phyloP scores from a whole-genome alignment of 2,888 invertebrate genomes.

The Julus scanicus region DNA sequence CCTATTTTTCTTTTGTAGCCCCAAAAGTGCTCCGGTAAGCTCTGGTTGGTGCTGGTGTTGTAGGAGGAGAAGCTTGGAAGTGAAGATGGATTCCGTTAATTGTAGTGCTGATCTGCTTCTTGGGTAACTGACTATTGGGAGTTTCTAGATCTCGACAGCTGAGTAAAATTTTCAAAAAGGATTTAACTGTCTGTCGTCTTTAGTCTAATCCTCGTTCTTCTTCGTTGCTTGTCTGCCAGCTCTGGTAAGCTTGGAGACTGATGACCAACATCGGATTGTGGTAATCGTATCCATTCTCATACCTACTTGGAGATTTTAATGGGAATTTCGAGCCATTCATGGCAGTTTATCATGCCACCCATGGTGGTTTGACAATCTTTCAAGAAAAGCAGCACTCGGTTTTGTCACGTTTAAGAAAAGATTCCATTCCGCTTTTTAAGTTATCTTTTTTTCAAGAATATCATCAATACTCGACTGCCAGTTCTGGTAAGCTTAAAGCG shows the following conservation, averaged over 20 bases:
- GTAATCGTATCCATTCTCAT: too few species aligned
- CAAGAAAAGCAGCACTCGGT: not conserved
- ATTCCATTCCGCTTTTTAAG: not conserved
- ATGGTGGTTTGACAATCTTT: not conserved
- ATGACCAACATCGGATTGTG: too few species aligned
- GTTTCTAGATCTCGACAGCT: not conserved
- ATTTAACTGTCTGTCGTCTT: not conserved
- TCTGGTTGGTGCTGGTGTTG: too few species aligned
- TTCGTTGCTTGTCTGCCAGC: not conserved
- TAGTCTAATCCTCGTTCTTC: not conserved
- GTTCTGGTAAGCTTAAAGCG: conserved; percentile 4
- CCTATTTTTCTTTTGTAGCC: not conserved
- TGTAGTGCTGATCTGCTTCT: too few species aligned
- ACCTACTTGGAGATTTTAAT: not conserved
- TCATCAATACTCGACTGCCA: not conserved
- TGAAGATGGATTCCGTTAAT: too few species aligned
- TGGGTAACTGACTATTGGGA: not conserved
- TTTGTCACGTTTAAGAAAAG: not conserved
- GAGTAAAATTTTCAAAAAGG: not conserved
- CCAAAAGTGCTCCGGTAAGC: not conserved
- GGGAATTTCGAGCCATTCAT: not conserved
- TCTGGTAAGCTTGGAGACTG: not conserved
- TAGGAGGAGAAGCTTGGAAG: too few species aligned
- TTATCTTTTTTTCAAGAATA: not conserved
- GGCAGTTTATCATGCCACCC: not conserved